Percentiles rank a stretch among this genome's conserved stretches.
Conservation (phyloP, 2,797 vertebrate genomes). For the Brachyalestes nurse region DNA sequence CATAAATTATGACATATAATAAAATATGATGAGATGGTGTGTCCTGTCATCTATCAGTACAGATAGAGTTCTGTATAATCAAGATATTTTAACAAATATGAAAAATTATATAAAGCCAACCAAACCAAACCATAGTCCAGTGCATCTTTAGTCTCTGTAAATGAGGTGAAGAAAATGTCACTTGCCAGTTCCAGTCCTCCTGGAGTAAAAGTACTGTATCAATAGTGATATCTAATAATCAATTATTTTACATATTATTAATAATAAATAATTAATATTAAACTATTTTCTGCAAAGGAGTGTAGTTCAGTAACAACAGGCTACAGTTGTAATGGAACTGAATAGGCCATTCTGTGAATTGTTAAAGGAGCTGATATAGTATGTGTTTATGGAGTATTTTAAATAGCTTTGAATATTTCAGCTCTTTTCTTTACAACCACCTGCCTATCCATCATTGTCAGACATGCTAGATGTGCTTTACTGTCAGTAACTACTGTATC, state of each 20-base stretch:
- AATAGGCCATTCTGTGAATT: background rate
- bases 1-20: too few relatives aligned
- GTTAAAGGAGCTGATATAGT: too few relatives aligned
- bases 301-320: background rate
- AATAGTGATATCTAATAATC: background rate
- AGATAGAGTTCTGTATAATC: too few relatives aligned
- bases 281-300: background rate
- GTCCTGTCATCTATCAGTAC: too few relatives aligned
- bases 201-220: background rate
- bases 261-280: too few relatives aligned
- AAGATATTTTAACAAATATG: too few relatives aligned
- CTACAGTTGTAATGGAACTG: background rate
- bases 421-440: background rate
- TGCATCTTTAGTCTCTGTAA: too few relatives aligned
- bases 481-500: conserved; percentile 6
- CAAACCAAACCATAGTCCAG: too few relatives aligned
- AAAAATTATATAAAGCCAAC: too few relatives aligned
- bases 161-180: background rate
- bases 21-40: too few relatives aligned
- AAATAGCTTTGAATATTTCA: background rate
- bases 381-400: background rate
- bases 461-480: background rate
- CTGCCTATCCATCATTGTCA: background rate
- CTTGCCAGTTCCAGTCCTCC: background rate
- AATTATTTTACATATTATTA: background rate